Percentiles rank a stretch among this genome's conserved stretches.
phyloP scores from a whole-genome alignment of 2,888 invertebrate genomes.

The Chrysolina oricalcia region DNA sequence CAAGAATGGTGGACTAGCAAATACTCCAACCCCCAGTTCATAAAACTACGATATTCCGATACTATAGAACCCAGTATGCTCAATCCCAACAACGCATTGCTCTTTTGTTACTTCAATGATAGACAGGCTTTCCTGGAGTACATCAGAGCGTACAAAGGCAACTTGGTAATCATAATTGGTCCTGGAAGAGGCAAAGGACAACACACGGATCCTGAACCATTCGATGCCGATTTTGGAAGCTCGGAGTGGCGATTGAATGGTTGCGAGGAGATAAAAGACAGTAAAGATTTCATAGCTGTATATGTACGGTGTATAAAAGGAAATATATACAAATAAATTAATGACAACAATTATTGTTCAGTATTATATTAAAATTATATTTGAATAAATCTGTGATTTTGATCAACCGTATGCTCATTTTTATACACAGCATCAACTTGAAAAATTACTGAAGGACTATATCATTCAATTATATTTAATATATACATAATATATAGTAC shows the following conservation, averaged over 20 bases:
- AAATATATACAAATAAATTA: conserved; percentile 23
- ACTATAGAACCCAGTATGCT: conserved; percentile 63
- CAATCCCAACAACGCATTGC: conserved; percentile 74
- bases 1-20: conserved; percentile 86
- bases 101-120: conserved; percentile 90
- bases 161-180: conserved; percentile 83
- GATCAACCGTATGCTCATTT: too few species aligned
- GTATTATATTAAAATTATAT: background rate
- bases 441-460: background rate
- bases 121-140: conserved; percentile 81
- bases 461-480: too few species aligned
- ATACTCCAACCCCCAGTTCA: conserved; percentile 83
- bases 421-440: too few species aligned
- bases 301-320: conserved; percentile 70
- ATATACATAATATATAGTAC: too few species aligned
- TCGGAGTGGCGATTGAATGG: conserved; percentile 75
- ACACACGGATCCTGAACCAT: conserved; percentile 83
- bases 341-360: background rate
- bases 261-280: conserved; percentile 76
- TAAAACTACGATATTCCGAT: conserved; percentile 74
- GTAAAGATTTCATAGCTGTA: conserved; percentile 79
- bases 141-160: conserved; percentile 77
- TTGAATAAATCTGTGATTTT: background rate
- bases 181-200: conserved; percentile 78
- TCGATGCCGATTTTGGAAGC: conserved; percentile 73